These are phyloP conservation scores for Micoletzkya japonica DNA, from an alignment of 2,888 invertebrate genomes.

Conservation along the genomic window DNA sequence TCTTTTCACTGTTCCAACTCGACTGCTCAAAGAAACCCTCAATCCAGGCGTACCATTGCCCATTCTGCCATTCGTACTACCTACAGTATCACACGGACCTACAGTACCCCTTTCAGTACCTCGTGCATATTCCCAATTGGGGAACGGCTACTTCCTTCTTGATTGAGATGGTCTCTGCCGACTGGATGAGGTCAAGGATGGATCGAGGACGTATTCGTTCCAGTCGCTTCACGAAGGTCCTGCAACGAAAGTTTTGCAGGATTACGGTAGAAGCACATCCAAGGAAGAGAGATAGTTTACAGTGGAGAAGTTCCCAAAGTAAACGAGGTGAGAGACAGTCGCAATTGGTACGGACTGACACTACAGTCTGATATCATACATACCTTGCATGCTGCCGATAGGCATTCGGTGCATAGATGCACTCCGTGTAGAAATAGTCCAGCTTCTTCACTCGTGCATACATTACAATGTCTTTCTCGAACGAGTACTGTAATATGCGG, in stretches of 20 bases:
- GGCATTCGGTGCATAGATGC: constrained; percentile 96
- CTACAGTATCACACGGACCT: no score
- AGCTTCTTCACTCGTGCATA: constrained; percentile 92
- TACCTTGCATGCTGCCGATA: constrained; percentile 77
- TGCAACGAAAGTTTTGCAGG: constrained; percentile 13
- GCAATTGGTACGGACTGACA: not conserved
- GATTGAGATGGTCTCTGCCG: constrained; percentile 77
- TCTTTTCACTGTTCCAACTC: no score
- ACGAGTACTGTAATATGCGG: constrained; percentile 81
- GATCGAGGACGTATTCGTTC: constrained; percentile 85
- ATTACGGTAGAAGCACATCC: constrained; percentile 13
- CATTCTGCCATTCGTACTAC: no score
- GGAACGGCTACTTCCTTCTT: constrained; percentile 83
- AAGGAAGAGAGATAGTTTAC: not conserved
- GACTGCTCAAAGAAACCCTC: no score
- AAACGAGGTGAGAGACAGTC: not conserved
- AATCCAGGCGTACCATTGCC: no score
- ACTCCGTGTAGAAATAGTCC: constrained; percentile 97
- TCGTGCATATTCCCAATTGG: constrained; percentile 53
- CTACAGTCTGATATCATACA: not conserved
- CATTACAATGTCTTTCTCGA: constrained; percentile 92
- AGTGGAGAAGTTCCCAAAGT: not conserved
- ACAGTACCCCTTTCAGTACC: constrained; percentile 30
- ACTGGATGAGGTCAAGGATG: constrained; percentile 61
- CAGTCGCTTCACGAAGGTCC: constrained; percentile 79